Base-by-base conservation (phyloP, 2,888 invertebrate genomes). In the Sarcophaga variegata region DNA sequence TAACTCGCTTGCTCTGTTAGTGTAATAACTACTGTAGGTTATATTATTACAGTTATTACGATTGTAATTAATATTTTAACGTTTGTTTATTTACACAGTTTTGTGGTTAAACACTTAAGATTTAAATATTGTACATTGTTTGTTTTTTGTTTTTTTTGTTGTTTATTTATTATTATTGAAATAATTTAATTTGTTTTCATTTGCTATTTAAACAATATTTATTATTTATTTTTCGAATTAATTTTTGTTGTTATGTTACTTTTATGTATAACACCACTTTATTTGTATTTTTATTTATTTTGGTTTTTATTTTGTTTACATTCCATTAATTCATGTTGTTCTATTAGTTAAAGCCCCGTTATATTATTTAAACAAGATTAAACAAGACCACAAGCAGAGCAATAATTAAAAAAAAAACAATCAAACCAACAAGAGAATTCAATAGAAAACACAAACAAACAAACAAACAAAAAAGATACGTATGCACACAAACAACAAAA, bases 401-500 rank as follows among this genome's bases (percentile, higher is more conserved):
- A 37, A 37, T 37, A 37, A 37, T 37, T 37, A 37, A 37, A 37
- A 37, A 37, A 37, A 37, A 37, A 37, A 60, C 25, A 10, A 60
- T 60, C 25, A 22, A 62, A 63, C 75, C 17, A 77, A 71, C 17
- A 60, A 37, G 64, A 47, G 12, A 67, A 14, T 4, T 14, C 54
- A 17, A 54, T 54, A 54, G 17, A 11, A 62, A 66, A 67, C 17
- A 37, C 70, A 37, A 72, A 71, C 63, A 76, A 83, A 8, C 12
- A 47, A 45, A 69, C n/a, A 27, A 37, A 62, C n/a, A 11, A n/a
- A 67, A 49, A 62, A 60, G n/a, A 71, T 71, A 75, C 70, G 75
- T 27, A 37, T 67, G n/a, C 14, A 14, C 78, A 69, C 59, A 74
- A 37, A 81, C 77, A 64, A 81, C 59, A 62, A 78, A 27, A 83